Percentiles rank a stretch among this genome's conserved stretches.
Evolutionary conservation across 2,797 vertebrate species (phyloP).

Genomic region (Urocyon cinereoargenteus): DNA sequence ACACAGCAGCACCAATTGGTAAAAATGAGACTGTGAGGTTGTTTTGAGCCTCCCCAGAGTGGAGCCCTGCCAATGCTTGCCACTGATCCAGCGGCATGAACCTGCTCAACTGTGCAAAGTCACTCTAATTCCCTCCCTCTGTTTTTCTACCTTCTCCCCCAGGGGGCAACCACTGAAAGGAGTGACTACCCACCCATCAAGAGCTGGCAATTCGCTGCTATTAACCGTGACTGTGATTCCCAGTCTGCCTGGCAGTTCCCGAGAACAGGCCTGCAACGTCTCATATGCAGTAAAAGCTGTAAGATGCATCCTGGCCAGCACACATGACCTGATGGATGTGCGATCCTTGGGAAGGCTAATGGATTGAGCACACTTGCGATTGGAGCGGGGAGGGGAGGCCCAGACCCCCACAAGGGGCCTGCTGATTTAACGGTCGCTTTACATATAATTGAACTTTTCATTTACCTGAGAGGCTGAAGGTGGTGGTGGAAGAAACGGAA

Average conservation of each 20-base stretch:
- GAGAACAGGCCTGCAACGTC: slow-evolving; percentile 89
- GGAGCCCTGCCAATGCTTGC: slow-evolving; percentile 91
- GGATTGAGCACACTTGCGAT: slow-evolving; percentile 84
- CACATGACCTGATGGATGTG: slow-evolving; percentile 87
- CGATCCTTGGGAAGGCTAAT: slow-evolving; percentile 85
- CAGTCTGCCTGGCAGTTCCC: slow-evolving; percentile 90
- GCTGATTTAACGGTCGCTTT: slow-evolving; percentile 87
- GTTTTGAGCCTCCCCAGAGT: slow-evolving; percentile 90
- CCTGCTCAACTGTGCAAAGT: slow-evolving; percentile 92
- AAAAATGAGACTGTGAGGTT: slow-evolving; percentile 90
- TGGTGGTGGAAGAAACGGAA: slow-evolving; percentile 69
- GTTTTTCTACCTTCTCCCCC: slow-evolving; percentile 92
- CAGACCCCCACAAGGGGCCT: slow-evolving; percentile 86
- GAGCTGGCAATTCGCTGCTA: slow-evolving; percentile 91
- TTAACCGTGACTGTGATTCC: slow-evolving; percentile 91
- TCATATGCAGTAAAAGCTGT: slow-evolving; percentile 90
- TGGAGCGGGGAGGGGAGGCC: slow-evolving; percentile 83
- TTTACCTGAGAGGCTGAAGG: slow-evolving; percentile 84
- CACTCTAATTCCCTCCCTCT: slow-evolving; percentile 92
- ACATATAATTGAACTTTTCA: slow-evolving; percentile 88
- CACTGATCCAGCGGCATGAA: slow-evolving; percentile 91
- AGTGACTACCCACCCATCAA: slow-evolving; percentile 93
- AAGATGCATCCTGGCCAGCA: slow-evolving; percentile 89
- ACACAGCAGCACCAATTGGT: slow-evolving; percentile 90
- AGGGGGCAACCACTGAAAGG: slow-evolving; percentile 92